A percentile compares a stretch with the other conserved stretches of the same genome.
Conservation (phyloP, 2,113 vertebrate genomes). For the Nestor notabilis region DNA sequence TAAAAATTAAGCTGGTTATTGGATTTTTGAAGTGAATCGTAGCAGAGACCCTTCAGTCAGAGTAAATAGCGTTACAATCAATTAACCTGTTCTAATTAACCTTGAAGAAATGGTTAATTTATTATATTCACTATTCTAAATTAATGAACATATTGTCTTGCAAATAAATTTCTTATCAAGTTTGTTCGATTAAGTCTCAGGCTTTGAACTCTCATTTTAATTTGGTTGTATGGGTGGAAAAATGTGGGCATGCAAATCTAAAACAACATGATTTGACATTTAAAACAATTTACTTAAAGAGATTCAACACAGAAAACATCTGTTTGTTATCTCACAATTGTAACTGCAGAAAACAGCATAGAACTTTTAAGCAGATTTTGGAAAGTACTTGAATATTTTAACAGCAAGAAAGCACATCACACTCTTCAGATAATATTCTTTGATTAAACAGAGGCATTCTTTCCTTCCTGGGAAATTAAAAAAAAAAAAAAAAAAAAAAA, state of each 20-base stretch:
- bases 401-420: background rate
- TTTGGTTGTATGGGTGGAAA: background rate
- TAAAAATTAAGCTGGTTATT: background rate
- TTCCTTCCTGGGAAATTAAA: background rate
- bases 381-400: background rate
- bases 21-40: background rate
- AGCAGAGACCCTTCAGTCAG: background rate
- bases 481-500: background rate
- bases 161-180: background rate
- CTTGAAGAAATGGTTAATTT: conserved; percentile 5
- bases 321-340: background rate
- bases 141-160: background rate
- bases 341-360: background rate
- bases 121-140: background rate
- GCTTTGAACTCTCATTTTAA: background rate
- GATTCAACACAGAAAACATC: background rate
- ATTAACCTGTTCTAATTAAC: background rate
- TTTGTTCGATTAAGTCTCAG: background rate
- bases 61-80: background rate
- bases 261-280: background rate
- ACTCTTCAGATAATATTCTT: background rate
- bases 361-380: background rate
- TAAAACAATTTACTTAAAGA: background rate
- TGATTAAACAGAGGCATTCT: background rate
- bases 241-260: background rate